These are phyloP conservation scores for Diadema setosum DNA, from an alignment of 35 echinoderm and acorn worm species.

Conservation along the genomic window DNA sequence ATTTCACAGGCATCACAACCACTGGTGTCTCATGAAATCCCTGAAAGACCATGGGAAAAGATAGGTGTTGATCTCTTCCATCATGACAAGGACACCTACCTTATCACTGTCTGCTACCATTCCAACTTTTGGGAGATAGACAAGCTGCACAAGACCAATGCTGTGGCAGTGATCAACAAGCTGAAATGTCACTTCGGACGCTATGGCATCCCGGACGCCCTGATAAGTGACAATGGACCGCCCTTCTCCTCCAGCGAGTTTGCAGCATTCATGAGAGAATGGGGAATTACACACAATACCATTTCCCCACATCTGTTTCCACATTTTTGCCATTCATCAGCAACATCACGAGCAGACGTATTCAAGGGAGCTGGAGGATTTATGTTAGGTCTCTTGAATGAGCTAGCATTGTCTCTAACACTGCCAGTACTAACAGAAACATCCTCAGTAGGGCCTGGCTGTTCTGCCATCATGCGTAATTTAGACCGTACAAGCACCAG, in stretches of 20 bases:
- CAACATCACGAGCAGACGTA: background rate
- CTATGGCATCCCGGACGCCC: constrained; percentile 61
- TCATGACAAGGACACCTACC: background rate
- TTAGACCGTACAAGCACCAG: background rate
- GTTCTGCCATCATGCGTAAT: background rate
- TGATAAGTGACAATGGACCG: constrained; percentile 45
- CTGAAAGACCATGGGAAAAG: constrained; percentile 24
- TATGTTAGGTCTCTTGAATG: background rate
- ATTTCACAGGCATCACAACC: background rate
- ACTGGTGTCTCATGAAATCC: constrained; percentile 10
- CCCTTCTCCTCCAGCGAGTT: constrained; percentile 1
- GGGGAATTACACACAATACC: background rate
- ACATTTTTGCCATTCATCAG: constrained; percentile 39
- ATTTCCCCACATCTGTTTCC: constrained; percentile 34
- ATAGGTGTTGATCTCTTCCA: background rate
- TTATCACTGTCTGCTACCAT: background rate
- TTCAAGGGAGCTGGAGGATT: background rate
- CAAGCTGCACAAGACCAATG: background rate
- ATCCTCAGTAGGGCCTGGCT: background rate
- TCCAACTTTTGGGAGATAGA: constrained; percentile 8
- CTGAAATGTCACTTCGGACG: constrained; percentile 44
- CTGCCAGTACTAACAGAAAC: background rate
- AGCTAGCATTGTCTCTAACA: background rate
- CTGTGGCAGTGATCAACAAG: constrained; percentile 13
- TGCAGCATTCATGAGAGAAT: background rate